Evolutionary conservation across 2,113 vertebrate genomes (phyloP).

Genomic region (Nycticryphes semicollaris): DNA sequence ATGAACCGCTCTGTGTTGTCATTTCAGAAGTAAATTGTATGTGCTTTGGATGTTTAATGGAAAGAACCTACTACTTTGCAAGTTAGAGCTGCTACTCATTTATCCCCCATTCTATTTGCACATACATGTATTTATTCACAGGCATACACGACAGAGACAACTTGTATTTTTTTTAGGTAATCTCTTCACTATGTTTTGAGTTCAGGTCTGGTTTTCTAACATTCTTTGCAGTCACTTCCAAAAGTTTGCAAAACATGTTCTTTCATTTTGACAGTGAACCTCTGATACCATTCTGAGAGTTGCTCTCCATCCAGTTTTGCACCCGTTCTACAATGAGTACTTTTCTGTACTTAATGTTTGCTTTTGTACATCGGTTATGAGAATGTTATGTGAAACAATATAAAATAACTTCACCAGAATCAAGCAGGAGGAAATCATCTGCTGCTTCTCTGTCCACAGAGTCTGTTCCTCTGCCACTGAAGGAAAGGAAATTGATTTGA

Average conservation of each 20-base stretch:
- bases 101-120: not conserved
- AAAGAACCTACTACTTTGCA: not conserved
- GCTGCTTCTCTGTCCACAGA: not conserved
- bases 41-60: not conserved
- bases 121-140: not conserved
- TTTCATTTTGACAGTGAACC: not conserved
- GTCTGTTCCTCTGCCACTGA: not conserved
- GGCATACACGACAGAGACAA: not conserved
- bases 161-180: not conserved
- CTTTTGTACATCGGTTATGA: not conserved
- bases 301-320: not conserved
- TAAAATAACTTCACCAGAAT: not conserved
- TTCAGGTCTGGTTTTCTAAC: not conserved
- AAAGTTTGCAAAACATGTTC: not conserved
- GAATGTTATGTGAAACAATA: not conserved
- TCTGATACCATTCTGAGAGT: not conserved
- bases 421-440: not conserved
- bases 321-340: not conserved
- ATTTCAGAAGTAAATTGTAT: not conserved
- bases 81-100: not conserved
- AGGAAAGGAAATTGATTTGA: not conserved
- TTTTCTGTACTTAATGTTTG: not conserved
- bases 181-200: not conserved
- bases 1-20: not conserved
- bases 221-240: not conserved